Evolutionary conservation across 1,140 invertebrate species (phyloP), one percentile per base, ranked within the genome.

Genomic region (Plodia interpunctella): DNA sequence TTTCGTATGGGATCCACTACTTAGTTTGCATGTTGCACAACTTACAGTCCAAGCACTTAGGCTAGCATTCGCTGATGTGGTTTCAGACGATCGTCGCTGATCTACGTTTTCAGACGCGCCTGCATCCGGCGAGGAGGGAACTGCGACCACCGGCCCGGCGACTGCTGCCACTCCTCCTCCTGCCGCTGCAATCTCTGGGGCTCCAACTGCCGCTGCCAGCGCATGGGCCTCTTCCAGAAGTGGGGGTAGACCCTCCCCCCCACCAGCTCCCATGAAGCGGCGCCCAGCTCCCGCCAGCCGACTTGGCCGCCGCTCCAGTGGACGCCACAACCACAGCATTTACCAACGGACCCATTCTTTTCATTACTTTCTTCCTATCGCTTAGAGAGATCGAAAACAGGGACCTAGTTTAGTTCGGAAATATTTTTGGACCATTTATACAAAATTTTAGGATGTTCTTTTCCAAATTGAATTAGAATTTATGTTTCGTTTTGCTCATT

Each of bases 121-220:
- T 97, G 96, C 90, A 92, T 97, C 62, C 92, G 93, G 67, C 93
- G 95, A 50, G 94, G 94, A 0, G 94, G 94, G 49, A 94, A 94
- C 82, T 97, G 96, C 86, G 96, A 97, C 87, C 94, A 96, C 81
- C 91, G 95, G 51, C 94, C 94, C 0, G 94, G 94, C 53, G 95
- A 96, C 83, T 97, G 96, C 91, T 97, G 96, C 91, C 94, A 94
- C 88, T 95, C 94, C 71, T 95, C 94, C 62, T 94, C 95, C 19
- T 97, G 96, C 90, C 92, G 96, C 38, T 97, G 96, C 92, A 97
- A 97, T 87, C 91, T 97, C 5, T 97, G 96, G 96, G 96, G 96
- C 19, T 94, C 94, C 70, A 97, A 97, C 90, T 97, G 96, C 86
- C 92, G 94, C 68, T 97, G 96, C 87, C 96, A 97, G 85, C 93